These are phyloP conservation scores for Nemopilema nomurai DNA, from an alignment of 30 jellyfish, hydroid and myxozoan species.

Conservation along the genomic window DNA sequence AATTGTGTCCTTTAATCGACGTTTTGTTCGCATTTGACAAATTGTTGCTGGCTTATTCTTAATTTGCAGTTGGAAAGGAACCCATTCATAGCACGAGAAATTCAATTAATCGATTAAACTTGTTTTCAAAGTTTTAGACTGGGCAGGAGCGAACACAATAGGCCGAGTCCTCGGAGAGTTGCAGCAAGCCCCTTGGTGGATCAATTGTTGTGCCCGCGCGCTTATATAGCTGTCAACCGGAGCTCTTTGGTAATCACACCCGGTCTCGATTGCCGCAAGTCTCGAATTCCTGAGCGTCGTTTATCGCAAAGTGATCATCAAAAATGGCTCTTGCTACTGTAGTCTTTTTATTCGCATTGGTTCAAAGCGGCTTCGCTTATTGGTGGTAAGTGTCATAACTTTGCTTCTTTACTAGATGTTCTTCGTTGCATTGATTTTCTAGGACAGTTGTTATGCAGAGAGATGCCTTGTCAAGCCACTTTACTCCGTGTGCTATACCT, in stretches of 20 bases:
- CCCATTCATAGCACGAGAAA: background rate
- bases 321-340: conserved; percentile 14
- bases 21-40: conserved; percentile 9
- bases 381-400: conserved; percentile 53
- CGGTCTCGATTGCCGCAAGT: conserved; percentile 11
- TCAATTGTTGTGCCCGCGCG: conserved; percentile 9
- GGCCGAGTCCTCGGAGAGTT: conserved; percentile 41
- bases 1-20: conserved; percentile 37
- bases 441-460: too few species aligned
- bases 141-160: conserved; percentile 20
- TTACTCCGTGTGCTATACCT: too few species aligned
- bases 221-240: conserved; percentile 37
- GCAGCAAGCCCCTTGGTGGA: conserved; percentile 27
- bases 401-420: background rate
- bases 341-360: background rate
- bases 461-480: too few species aligned
- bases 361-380: conserved; percentile 33
- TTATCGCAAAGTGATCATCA: background rate
- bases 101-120: conserved; percentile 17
- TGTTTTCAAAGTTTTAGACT: conserved; percentile 45
- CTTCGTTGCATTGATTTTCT: background rate
- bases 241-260: conserved; percentile 15
- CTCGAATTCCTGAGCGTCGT: background rate
- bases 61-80: conserved; percentile 10
- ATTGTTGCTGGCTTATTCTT: conserved; percentile 23